A percentile compares a stretch with the other conserved stretches of the same genome.
Conservation (phyloP, 1,140 invertebrate genomes). For the Mamestra configurata region DNA sequence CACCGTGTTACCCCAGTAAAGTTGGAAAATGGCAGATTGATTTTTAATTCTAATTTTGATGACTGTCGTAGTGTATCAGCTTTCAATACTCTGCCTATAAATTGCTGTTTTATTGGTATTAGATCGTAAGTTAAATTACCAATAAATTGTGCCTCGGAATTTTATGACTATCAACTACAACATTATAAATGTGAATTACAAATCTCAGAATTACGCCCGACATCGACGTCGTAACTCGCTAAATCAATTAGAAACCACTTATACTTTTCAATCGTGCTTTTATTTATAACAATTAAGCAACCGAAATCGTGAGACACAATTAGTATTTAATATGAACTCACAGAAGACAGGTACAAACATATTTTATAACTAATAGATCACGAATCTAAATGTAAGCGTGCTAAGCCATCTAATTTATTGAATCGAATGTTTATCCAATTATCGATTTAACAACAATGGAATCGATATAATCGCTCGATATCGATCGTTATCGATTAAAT, state of each 20-base stretch:
- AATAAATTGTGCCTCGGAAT: background rate
- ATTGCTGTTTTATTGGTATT: background rate
- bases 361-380: conserved; percentile 43
- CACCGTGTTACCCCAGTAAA: too few relatives aligned
- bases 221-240: background rate
- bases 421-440: conserved; percentile 53
- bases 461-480: conserved; percentile 52
- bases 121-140: background rate
- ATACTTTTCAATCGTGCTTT: conserved; percentile 31
- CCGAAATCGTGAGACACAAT: conserved; percentile 33
- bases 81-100: too few relatives aligned
- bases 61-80: too few relatives aligned
- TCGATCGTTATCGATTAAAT: conserved; percentile 45
- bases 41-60: too few relatives aligned
- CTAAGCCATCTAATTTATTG: conserved; percentile 51
- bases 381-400: conserved; percentile 30
- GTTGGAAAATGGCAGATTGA: too few relatives aligned
- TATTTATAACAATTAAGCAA: conserved; percentile 38
- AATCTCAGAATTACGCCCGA: background rate
- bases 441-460: conserved; percentile 52
- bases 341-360: background rate
- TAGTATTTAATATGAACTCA: conserved; percentile 4
- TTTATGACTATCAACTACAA: background rate
- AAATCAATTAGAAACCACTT: conserved; percentile 41
- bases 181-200: background rate